Base-by-base conservation (phyloP, 1,140 invertebrate species). In the Drosophila quadrilineata region DNA sequence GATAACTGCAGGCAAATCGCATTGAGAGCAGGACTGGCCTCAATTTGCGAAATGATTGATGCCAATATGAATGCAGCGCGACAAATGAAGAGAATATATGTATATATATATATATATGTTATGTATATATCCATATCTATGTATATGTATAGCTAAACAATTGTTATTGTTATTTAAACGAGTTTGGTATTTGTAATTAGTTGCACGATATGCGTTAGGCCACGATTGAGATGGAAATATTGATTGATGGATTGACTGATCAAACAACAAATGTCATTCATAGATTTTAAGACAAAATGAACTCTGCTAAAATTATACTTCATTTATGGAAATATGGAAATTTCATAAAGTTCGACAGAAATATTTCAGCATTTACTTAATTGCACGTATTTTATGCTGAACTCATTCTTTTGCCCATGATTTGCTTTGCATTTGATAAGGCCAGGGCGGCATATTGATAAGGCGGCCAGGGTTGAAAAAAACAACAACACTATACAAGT, bases 261-360 rank as follows among this genome's bases (percentile, higher is more conserved):
- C n/a, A 50, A 57, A 33, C 56, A 46, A 9, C 53, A 53, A 65
- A 40, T 66, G 69, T 75, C 73, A 74, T 77, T 85, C 70, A 84
- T 79, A 85, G 79, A 84, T 66, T 74, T 79, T 60, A 58, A 43
- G n/a, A 41, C 65, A 41, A 67, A 71, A 79, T 71, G 66, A 71
- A 74, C 48, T 35, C 40, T 66, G 63, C 40, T 53, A 53, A 57
- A 52, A 63, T 64, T 45, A n/a, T n/a, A n/a, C n/a, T n/a, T n/a
- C n/a, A n/a, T n/a, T n/a, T n/a, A n/a, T n/a, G n/a, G n/a, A 45
- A 33, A 63, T 58, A 36, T 49, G 50, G 60, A 60, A 60, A 48
- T 40, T 36, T n/a, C n/a, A n/a, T n/a, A n/a, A n/a, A n/a, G n/a
- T n/a, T n/a, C n/a, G n/a, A n/a, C n/a, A n/a, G n/a, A n/a, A n/a